These are phyloP conservation scores for Apodemia zela DNA, from an alignment of 2,888 invertebrate species.

Conservation along the genomic window DNA sequence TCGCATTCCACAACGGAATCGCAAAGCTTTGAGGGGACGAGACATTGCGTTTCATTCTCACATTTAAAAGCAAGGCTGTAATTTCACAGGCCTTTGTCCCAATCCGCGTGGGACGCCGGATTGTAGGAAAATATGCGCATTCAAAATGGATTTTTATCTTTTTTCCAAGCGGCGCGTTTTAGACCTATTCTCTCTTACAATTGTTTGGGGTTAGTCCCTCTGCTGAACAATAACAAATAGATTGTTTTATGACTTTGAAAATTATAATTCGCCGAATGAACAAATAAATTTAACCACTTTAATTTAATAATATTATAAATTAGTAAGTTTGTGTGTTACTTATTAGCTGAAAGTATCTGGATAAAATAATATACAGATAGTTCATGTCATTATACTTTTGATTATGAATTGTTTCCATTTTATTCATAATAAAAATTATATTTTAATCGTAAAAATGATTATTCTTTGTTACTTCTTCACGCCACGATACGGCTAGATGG, in stretches of 20 bases:
- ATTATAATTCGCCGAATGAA: too few relatives aligned
- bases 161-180: conserved; percentile 67
- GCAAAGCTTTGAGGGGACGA: conserved; percentile 73
- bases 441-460: too few relatives aligned
- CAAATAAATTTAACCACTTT: too few relatives aligned
- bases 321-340: too few relatives aligned
- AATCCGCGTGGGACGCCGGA: conserved; percentile 45
- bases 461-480: too few relatives aligned
- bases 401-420: too few relatives aligned
- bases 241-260: background rate
- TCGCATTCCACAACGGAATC: conserved; percentile 51
- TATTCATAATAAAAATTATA: too few relatives aligned
- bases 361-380: too few relatives aligned
- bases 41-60: conserved; percentile 76
- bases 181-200: conserved; percentile 37
- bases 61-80: conserved; percentile 78
- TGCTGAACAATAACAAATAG: conserved; percentile 16
- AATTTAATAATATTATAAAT: too few relatives aligned
- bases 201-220: conserved; percentile 22
- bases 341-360: too few relatives aligned
- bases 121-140: conserved; percentile 74
- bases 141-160: conserved; percentile 71
- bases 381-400: too few relatives aligned
- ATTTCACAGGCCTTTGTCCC: conserved; percentile 75
- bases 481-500: too few relatives aligned